Evolutionary conservation across 2,888 invertebrate species (phyloP).

Genomic region (Pollenia amentaria): DNA sequence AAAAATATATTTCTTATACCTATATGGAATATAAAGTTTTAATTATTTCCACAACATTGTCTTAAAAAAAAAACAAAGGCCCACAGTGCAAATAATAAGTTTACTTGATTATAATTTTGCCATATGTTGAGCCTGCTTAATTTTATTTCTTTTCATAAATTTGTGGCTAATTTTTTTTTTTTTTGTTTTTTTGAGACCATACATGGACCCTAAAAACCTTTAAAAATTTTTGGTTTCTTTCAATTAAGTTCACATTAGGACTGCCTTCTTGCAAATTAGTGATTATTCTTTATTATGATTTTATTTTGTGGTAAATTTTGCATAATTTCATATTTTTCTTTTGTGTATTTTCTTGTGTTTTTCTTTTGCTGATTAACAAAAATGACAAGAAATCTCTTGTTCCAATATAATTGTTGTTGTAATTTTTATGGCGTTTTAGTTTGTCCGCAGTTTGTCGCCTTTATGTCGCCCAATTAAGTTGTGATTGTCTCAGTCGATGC

Average conservation of each 20-base stretch:
- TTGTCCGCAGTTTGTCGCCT: constrained; percentile 71
- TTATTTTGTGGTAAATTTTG: constrained; percentile 21
- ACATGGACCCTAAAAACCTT: neutral
- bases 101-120: neutral
- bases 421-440: constrained; percentile 56
- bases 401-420: constrained; percentile 11
- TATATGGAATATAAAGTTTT: no score
- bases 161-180: neutral
- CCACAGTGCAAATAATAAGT: constrained; percentile 22
- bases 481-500: constrained; percentile 67
- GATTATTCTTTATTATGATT: constrained; percentile 36
- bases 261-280: constrained; percentile 5
- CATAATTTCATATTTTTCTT: constrained; percentile 10
- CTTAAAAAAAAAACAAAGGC: no score
- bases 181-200: constrained; percentile 8
- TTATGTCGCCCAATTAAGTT: constrained; percentile 72
- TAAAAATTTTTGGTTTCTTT: neutral
- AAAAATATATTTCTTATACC: no score
- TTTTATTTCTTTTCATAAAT: neutral
- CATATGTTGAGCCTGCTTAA: neutral
- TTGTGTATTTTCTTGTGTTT: neutral
- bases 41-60: no score
- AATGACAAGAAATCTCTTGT: constrained; percentile 41
- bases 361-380: constrained; percentile 9
- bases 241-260: neutral